phyloP scores from a whole-genome alignment of 2,113 vertebrate genomes.

The Gambusia holbrooki region DNA sequence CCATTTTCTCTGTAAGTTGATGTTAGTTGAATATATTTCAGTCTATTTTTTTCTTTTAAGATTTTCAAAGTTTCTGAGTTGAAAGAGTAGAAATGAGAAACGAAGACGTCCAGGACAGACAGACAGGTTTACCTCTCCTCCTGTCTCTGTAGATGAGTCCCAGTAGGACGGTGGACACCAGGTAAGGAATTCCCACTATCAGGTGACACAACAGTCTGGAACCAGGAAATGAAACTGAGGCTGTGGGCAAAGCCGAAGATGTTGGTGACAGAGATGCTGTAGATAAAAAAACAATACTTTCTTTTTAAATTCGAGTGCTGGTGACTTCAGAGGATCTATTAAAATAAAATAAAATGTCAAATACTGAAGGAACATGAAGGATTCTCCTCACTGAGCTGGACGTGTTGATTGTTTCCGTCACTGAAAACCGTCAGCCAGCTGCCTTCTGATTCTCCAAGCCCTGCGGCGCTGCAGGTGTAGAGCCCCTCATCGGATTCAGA shows the following conservation, averaged over 20 bases:
- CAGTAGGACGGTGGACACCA: constrained; percentile 55
- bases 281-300: neutral
- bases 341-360: neutral
- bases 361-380: neutral
- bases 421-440: constrained; percentile 60
- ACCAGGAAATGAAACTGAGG: neutral
- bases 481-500: constrained; percentile 52
- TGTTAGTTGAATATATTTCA: neutral
- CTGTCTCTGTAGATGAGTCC: constrained; percentile 48
- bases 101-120: neutral
- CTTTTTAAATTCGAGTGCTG: too few species aligned
- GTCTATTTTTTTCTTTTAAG: neutral
- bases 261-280: neutral
- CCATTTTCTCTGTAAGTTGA: neutral
- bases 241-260: neutral
- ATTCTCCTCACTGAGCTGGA: neutral
- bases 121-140: constrained; percentile 36
- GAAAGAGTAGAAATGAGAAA: too few species aligned
- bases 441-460: constrained; percentile 11
- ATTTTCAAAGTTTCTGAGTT: too few species aligned
- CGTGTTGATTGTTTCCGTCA: neutral
- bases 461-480: constrained; percentile 56
- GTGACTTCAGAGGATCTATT: neutral
- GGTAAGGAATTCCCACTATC: constrained; percentile 50
- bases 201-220: constrained; percentile 35